Evolutionary conservation across 1,140 invertebrate genomes (phyloP), one percentile per base, ranked within the genome.

Genomic region (Bombyx mandarina): DNA sequence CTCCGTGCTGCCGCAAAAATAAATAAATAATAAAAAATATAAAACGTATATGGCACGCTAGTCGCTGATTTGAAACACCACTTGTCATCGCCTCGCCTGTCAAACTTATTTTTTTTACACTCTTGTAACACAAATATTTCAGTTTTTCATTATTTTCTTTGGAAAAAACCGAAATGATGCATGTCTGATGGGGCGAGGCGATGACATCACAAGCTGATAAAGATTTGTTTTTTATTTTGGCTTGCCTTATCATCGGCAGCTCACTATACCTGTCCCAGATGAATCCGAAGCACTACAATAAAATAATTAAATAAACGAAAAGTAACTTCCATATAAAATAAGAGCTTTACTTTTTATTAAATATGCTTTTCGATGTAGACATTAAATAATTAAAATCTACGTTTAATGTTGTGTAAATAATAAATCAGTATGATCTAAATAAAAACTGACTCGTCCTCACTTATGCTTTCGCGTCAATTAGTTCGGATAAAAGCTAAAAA

Each of bases 61-160:
- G 83, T 73, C 83, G 83, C 75, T 85, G 83, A 81, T 86, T 83
- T 86, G 83, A 84, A 62, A 69, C 77, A 81, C 83, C 83, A 86
- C 82, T 69, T 54, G 26, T 68, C 80, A 79, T 85, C 77, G 72
- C 80, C 76, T 79, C 77, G 80, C 79, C 82, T 81, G 68, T 79
- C 81, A 78, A 78, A 77, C 54, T 35, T 43, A 44, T 56, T 50
- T 57, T 26, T 26, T 53, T 22, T 35, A 35, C 26, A 35, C 26
- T 35, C 26, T 35, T 51, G 47, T 18, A 0, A 18, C 12, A 18
- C 43, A 47, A 55, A 6, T 62, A 52, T 52, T 52, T 61, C 47
- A 51, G 44, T 26, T 46, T 54, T 54, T 54, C 49, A 57, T 46
- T 48, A 46, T 51, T 50, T 56, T 52, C 1, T 45, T 45, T 22